Base-by-base conservation (phyloP, 1,140 invertebrate genomes). In the Pseudomyrmex dendroicus region DNA sequence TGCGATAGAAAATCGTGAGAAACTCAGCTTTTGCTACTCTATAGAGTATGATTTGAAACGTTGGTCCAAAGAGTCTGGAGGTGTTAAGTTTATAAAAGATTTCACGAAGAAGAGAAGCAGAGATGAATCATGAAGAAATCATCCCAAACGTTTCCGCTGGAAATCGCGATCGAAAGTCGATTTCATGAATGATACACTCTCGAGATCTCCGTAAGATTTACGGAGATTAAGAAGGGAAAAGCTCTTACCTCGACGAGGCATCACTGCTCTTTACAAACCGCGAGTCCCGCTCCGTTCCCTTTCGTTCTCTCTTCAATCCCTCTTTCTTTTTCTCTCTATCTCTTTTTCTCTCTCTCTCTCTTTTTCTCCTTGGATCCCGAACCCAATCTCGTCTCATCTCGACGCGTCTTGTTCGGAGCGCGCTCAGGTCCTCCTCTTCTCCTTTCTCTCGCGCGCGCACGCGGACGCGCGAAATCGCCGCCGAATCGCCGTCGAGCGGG, bases 401-500 rank as follows among this genome's bases (percentile, higher is more conserved):
- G 67, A 82, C 83, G 68, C 77, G 61, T 66, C 59, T 62, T 50
- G 52, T 70, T 54, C 77, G 82, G 63, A 35, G 35, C 35, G 48
- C 57, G 54, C 73, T 73, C 82, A 50, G 50, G 61, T 35, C 35
- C 35, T 64, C 70, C 74, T 72, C 52, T 72, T 62, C 73, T 87
- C 67, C 86, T 85, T 85, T 85, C 84, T 82, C 84, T 83, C 73
- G 62, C 64, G 73, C 35, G 52, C 44, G 56, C 56, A 57, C 44
- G 72, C 84, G 85, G 68, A 87, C 86, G 67, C 86, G 72, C 70
- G 48, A 63, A 48, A 74, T 82, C 78, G 72, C 85, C 73, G 86
- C 85, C 77, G 86, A 88, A 89, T 86, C 84, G 80, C 22, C 72
- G 80, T 46, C 72, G 64, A 57, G 78, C 82, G 66, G 83, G 67